These are phyloP conservation scores for Pristionchus japonicus DNA, from an alignment of 2,888 invertebrate genomes.

Conservation along the genomic window DNA sequence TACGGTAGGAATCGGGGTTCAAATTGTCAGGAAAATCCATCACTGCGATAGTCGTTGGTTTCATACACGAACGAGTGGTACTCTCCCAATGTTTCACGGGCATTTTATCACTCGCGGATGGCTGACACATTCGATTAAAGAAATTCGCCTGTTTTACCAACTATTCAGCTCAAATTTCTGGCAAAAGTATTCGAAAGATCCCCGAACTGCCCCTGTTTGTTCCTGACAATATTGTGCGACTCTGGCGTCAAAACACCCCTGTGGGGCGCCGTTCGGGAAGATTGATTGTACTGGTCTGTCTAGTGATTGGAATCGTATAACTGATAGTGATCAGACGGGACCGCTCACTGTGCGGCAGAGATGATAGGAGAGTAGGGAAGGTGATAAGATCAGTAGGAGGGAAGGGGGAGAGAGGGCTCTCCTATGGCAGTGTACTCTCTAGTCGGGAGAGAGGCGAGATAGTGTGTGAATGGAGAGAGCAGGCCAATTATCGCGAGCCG, in stretches of 20 bases:
- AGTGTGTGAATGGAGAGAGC: background rate
- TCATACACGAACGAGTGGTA: no score
- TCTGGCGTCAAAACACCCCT: background rate
- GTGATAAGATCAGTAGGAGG: background rate
- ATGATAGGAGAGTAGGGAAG: background rate
- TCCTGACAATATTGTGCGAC: background rate
- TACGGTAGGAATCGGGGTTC: no score
- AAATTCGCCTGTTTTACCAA: no score
- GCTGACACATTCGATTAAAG: no score
- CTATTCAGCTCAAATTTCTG: no score
- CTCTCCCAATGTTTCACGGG: no score
- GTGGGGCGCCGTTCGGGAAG: background rate
- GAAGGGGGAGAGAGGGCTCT: background rate
- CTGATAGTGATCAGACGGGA: background rate
- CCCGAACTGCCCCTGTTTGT: background rate
- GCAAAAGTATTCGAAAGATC: background rate
- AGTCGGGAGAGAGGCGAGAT: background rate
- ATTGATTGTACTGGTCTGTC: conserved; percentile 8
- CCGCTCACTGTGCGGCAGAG: conserved; percentile 12
- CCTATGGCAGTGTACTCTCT: background rate
- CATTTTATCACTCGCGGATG: no score
- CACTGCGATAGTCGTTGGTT: no score
- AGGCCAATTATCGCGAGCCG: background rate
- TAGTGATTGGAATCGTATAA: conserved; percentile 24
- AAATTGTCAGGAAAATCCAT: no score